Percentiles rank a stretch among this genome's conserved stretches.
Evolutionary conservation across 2,113 vertebrate species (phyloP).

Genomic region (Pachycephala philippinensis): DNA sequence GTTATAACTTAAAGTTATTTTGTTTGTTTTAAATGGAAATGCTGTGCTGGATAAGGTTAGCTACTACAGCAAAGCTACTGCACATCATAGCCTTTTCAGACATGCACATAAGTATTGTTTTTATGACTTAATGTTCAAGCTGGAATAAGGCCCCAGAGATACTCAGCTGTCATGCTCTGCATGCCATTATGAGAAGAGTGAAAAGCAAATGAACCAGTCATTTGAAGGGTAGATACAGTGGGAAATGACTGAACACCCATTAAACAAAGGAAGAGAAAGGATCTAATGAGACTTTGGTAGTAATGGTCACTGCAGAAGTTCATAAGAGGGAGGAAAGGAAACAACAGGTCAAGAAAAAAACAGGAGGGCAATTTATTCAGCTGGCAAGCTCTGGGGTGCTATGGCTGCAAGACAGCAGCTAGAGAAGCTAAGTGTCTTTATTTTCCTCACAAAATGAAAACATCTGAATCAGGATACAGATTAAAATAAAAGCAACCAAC

Average conservation of each 20-base stretch:
- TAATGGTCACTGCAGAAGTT: background rate
- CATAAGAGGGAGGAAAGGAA: background rate
- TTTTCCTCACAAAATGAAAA: background rate
- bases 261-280: background rate
- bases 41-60: background rate
- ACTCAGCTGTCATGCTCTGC: background rate
- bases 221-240: background rate
- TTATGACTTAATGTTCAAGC: background rate
- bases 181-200: background rate
- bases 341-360: background rate
- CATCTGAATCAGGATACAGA: background rate
- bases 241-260: background rate
- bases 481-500: constrained; percentile 10
- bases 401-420: background rate
- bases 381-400: background rate
- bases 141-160: constrained; percentile 1
- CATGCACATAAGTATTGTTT: background rate
- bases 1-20: background rate
- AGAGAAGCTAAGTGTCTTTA: background rate
- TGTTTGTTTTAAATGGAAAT: background rate
- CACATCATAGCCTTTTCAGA: background rate
- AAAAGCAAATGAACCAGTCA: background rate
- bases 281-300: constrained; percentile 11
- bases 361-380: background rate
- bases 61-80: background rate